Base-by-base conservation (phyloP, 2,797 vertebrate species). In the Leuciscus waleckii region DNA sequence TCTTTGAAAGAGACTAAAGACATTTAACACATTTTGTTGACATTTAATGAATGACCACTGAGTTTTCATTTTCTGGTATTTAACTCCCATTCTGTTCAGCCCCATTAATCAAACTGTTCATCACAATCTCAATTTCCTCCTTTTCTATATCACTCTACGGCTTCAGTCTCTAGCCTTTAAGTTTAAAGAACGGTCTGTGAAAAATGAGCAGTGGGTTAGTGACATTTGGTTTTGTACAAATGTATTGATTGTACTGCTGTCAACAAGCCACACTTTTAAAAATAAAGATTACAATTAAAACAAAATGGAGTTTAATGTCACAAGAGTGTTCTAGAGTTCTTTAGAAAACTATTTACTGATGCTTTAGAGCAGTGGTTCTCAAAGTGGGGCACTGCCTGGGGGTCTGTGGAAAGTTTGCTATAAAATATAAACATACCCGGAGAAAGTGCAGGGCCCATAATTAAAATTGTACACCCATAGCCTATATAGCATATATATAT, bases 161-260 rank as follows among this genome's bases (percentile, higher is more conserved):
- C 79, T 41, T 80, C 29, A 29, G 35, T 29, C 74, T 83, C 19
- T 46, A 46, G 26, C n/a, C n/a, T 79, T 79, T 29, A 63, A 21
- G 19, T 63, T 74, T 35, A 63, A 83, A 9, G 11, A 35, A 71
- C 3, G 7, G 10, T 70, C 65, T 46, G 32, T 84, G 67, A 85
- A 61, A 73, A 67, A 74, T 26, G 41, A 43, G 14, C 4, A 63
- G 17, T 56, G 35, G 65, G 65, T 43, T 70, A 46, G 75, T 32
- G 41, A 63, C 37, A 73, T 73, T 61, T 51, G 10, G 41, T 63
- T 71, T 85, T 68, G 35, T 54, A 82, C 79, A 84, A 13, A 71
- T 49, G 26, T 68, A 86, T 88, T 61, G 79, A 82, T 88, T 65
- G 68, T 73, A 39, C 58, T 81, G 37, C 46, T 71, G 46, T 81